A percentile compares a stretch with the other conserved stretches of the same genome.
phyloP scores from a whole-genome alignment of 2,113 vertebrate genomes.

The Vulpes ferrilata region DNA sequence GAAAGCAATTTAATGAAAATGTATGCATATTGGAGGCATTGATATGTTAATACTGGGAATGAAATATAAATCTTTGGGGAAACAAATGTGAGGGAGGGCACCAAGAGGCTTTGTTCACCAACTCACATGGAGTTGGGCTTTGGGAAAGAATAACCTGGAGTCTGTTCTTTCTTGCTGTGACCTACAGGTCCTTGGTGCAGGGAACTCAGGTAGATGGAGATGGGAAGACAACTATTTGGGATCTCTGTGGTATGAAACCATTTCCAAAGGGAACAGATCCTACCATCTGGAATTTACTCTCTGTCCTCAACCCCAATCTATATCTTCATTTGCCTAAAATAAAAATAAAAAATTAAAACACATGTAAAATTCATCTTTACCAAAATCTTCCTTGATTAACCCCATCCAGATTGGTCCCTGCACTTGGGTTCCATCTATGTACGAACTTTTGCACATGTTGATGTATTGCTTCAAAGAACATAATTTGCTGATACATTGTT shows the following conservation, averaged over 20 bases:
- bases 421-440: background rate
- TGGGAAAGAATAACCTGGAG: background rate
- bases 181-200: fast-evolving
- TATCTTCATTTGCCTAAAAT: background rate
- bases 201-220: background rate
- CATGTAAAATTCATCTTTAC: background rate
- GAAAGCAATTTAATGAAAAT: constrained; percentile 57
- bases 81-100: background rate
- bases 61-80: constrained; percentile 42
- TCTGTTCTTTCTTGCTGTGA: background rate
- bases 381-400: background rate
- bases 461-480: constrained; percentile 53
- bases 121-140: background rate
- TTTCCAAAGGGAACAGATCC: background rate
- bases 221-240: background rate
- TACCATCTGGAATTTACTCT: background rate
- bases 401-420: background rate
- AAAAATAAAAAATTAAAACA: background rate
- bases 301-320: background rate
- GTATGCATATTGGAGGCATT: background rate
- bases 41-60: constrained; percentile 21
- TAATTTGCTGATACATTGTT: constrained; percentile 66
- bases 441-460: constrained; percentile 16
- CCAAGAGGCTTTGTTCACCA: background rate
- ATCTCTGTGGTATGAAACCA: background rate